Evolutionary conservation across 2,113 vertebrate genomes (phyloP), one percentile per base, ranked within the genome.

Genomic region (Neolamprologus sp.): DNA sequence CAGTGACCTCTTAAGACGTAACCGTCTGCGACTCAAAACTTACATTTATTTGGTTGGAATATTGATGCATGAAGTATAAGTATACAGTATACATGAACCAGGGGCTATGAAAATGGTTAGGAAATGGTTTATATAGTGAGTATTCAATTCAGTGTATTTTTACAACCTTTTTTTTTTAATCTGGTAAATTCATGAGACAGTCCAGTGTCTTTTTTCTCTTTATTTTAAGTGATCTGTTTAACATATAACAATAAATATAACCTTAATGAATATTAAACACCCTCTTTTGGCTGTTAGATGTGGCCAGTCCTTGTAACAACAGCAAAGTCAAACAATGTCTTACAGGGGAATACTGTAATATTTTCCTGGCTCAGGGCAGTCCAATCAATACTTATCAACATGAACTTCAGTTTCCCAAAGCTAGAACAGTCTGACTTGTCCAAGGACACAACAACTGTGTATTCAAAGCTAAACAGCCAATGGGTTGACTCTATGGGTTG

Each of bases 331-430:
- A 80, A 83, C 88, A 37, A 60, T 94, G 88, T 93, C 91, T 93
- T 89, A 85, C 90, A 94, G 92, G 91, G 86, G 78, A 86, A 87
- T 73, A 47, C 80, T 84, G 83, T 81, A 71, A 83, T 87, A 65
- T 88, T 90, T 90, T 65, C 37, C 89, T 91, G 42, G 90, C 94
- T 93, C 73, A 80, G 68, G 91, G 94, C 90, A 33, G 84, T 91
- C 79, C 94, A 95, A 95, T 95, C 95, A 95, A 94, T 95, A 94
- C 91, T 94, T 95, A 93, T 95, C 92, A 95, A 84, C 91, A 40
- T 91, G 82, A 93, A 89, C 58, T 81, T 28, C 85, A 57, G 83
- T 94, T 90, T 91, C 93, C 91, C 85, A 94, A 88, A 94, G 95
- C 93, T 81, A 94, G 63, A 87, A 28, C 6, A 82, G 91, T 85